Evolutionary conservation across 2,797 vertebrate genomes (phyloP), one percentile per base, ranked within the genome.

Genomic region (Phataginus tricuspis): DNA sequence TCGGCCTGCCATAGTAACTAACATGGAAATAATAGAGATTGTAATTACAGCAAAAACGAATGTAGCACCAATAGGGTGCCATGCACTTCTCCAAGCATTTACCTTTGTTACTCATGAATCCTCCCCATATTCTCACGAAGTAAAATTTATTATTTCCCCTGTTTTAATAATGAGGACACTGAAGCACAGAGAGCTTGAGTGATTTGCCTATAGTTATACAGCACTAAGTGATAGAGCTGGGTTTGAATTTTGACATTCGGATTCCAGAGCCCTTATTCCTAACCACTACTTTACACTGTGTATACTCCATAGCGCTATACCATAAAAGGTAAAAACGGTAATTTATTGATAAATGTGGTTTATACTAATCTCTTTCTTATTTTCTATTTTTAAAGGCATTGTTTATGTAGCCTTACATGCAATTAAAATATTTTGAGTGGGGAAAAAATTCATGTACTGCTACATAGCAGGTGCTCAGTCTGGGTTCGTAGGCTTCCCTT

Each of bases 371-470:
- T n/a, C 68, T 51, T 87, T 63, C 63, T 87, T 88, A 59, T 90
- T 90, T 80, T 92, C 37, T 92, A 23, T 95, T 42, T 68, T 61
- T 74, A 90, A 94, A 92, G 45, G 34, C 29, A 5, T 11, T 87
- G 12, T 18, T 57, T 61, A 16, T 21, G n/a, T 69, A 74, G 15
- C 39, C 39, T 72, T 71, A 39, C 19, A 5, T 69, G 57, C 34
- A 83, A 75, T 93, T 34, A 84, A 83, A 93, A 37, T 45, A 49
- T 74, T 53, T 74, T 91, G 51, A 31, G n/a, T 68, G 51, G 23
- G 27, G 23, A 19, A 19, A 27, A 68, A 55, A 63, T 59, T 34
- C 34, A 4, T 59, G 7, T 66, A 29, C 15, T 64, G 1, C 10
- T 57, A 42, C 31, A 37, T 5, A 23, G 19, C 16, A 11, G 11